Evolutionary conservation across 2,797 vertebrate genomes (phyloP), one percentile per base, ranked within the genome.

Genomic region (Emys orbicularis): DNA sequence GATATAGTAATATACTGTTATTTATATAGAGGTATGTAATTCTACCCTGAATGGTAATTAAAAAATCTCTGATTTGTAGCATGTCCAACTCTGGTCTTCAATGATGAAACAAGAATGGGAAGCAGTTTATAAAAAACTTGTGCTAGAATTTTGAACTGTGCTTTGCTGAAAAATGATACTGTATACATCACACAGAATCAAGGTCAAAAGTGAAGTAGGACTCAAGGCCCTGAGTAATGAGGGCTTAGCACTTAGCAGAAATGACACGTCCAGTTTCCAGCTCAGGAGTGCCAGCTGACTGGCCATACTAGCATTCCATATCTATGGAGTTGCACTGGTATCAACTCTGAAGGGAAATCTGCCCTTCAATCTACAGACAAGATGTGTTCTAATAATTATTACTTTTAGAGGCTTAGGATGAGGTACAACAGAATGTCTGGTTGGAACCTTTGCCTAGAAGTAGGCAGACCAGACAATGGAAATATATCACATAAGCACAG

Each of bases 161-260:
- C 91, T 94, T 79, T 87, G 49, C 11, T 95, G 96, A 90, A 97
- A 97, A 95, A 94, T 41, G 96, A 97, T 92, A 96, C 90, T 92
- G 90, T 95, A 94, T 94, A 93, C 89, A 94, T 94, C 5, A 44
- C 92, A 91, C 49, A 95, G 94, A 97, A 97, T 95, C 94, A 97
- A 97, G 97, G 95, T 95, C 93, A 94, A 96, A 96, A 95, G 90
- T 95, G 96, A 97, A 96, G 89, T 88, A 94, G 97, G 97, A 97
- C 96, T 96, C 65, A 86, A 87, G 88, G 65, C 83, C 79, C 95
- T 76, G 83, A 96, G 95, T 96, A 96, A 96, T 80, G 94, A 95
- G 96, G 92, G 96, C 94, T 97, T 97, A 96, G 96, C 96, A 97
- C 95, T 94, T 87, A 95, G 94, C 94, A 96, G 96, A 96, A 96